Evolutionary conservation across 1,140 invertebrate species (phyloP), one percentile per base, ranked within the genome.

Genomic region (Drosophila azteca): DNA sequence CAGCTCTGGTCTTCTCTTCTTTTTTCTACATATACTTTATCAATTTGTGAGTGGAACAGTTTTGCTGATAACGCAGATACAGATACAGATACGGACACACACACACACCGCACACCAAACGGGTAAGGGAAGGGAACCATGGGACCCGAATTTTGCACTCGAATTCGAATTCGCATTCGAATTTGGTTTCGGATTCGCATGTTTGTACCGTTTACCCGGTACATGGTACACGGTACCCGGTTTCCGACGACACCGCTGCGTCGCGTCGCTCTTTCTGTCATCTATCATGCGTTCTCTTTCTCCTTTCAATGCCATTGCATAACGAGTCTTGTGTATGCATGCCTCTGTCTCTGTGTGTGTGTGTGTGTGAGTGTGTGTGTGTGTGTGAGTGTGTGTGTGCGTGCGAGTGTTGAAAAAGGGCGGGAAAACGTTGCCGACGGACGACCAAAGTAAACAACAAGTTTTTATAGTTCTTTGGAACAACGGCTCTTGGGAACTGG

Each of bases 21-120:
- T 45, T 65, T 35, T 67, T 54, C 39, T 58, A 26, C 24, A 26
- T 26, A 35, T 63, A 48, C 55, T 75, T 84, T 85, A 85, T 85
- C 81, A 85, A 87, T 87, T 71, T 87, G 78, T 77, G 82, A 81
- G 72, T 75, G 39, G 50, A 74, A 46, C 64, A 49, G 58, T 35
- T 44, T n/a, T 59, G 72, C 82, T 84, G 81, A 85, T 84, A 84
- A 84, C 82, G 68, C 77, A 84, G 81, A 84, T 87, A 85, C 69
- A 73, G 49, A 73, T 63, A 70, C 68, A 72, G 48, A 39, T 8
- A 50, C 24, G 46, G 44, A 5, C 26, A 61, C 35, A 51, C 22
- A 26, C 24, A 26, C 24, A 3, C 24, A 20, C 17, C 17, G 4
- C 26, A 61, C 35, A 51, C n/a, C 24, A 41, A 29, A 41, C 11